These are phyloP conservation scores for Patagioenas fasciata DNA, from an alignment of 2,113 vertebrate species.

Conservation along the genomic window DNA sequence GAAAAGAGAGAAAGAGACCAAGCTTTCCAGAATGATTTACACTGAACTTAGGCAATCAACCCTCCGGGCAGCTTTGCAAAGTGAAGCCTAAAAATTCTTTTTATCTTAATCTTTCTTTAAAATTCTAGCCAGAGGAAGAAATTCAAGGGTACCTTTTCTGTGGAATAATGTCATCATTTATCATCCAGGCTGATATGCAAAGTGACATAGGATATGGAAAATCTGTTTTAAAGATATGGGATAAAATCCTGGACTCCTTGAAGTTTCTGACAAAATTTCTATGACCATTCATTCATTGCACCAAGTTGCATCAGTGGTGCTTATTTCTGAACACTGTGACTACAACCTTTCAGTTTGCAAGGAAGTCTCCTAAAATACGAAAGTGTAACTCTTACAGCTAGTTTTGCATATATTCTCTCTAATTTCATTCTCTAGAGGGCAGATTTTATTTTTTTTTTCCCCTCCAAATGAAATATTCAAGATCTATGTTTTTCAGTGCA, in stretches of 20 bases:
- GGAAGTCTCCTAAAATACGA: neutral
- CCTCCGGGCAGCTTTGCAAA: neutral
- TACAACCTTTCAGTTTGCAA: neutral
- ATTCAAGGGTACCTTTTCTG: slow-evolving; percentile 12
- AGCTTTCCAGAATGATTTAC: slow-evolving; percentile 22
- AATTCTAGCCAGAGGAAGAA: slow-evolving; percentile 36
- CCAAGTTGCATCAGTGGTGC: neutral
- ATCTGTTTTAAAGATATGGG: neutral
- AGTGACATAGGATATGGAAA: slow-evolving; percentile 8
- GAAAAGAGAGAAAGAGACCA: neutral
- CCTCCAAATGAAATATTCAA: neutral
- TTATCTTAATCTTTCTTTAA: slow-evolving; percentile 32
- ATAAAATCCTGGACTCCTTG: neutral
- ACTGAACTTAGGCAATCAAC: neutral
- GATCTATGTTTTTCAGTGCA: neutral
- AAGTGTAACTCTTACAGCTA: neutral
- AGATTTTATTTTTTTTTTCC: neutral
- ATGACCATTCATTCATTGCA: neutral
- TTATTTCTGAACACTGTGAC: neutral
- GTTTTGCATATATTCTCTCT: neutral
- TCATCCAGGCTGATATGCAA: neutral
- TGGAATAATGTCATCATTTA: neutral
- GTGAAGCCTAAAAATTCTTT: neutral
- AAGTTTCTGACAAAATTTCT: neutral
- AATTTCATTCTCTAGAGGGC: neutral